These are phyloP conservation scores for Salticus scenicus DNA, from an alignment of 2,888 invertebrate genomes.

Conservation along the genomic window DNA sequence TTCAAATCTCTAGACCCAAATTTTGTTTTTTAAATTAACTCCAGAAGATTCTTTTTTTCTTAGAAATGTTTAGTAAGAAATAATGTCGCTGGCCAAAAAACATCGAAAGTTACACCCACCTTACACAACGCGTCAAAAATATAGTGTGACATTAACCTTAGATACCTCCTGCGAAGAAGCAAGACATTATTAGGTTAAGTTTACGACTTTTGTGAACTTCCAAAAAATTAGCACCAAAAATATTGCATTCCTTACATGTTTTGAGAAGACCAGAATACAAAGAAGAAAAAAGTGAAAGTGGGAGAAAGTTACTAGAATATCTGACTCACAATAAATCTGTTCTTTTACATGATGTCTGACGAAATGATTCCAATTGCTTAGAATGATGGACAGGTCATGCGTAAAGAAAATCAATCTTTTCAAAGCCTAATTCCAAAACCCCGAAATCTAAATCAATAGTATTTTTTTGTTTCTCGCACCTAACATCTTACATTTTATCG, in stretches of 20 bases:
- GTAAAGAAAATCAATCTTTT: constrained; percentile 41
- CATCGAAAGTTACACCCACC: background rate
- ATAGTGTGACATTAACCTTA: background rate
- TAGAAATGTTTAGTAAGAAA: constrained; percentile 2
- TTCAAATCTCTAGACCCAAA: constrained; percentile 20
- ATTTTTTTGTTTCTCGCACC: background rate
- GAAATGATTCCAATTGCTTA: constrained; percentile 8
- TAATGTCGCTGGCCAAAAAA: too few species aligned
- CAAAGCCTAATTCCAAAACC: constrained; percentile 13
- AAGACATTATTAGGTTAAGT: constrained; percentile 30
- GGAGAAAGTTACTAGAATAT: constrained; percentile 22
- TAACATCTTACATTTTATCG: background rate
- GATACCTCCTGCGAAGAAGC: background rate
- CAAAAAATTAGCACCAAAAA: constrained; percentile 28
- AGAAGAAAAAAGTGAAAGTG: constrained; percentile 13
- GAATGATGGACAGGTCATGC: constrained; percentile 40
- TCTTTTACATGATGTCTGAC: constrained; percentile 22
- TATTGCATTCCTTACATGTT: constrained; percentile 35
- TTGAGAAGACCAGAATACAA: background rate
- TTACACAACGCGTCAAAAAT: background rate
- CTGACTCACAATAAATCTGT: constrained; percentile 32
- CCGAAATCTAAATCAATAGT: background rate
- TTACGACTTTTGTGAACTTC: background rate
- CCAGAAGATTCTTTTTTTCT: constrained; percentile 11
- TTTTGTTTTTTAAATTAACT: background rate